Conservation (phyloP, 2,888 invertebrate species). For the Argynnis bischoffii region DNA sequence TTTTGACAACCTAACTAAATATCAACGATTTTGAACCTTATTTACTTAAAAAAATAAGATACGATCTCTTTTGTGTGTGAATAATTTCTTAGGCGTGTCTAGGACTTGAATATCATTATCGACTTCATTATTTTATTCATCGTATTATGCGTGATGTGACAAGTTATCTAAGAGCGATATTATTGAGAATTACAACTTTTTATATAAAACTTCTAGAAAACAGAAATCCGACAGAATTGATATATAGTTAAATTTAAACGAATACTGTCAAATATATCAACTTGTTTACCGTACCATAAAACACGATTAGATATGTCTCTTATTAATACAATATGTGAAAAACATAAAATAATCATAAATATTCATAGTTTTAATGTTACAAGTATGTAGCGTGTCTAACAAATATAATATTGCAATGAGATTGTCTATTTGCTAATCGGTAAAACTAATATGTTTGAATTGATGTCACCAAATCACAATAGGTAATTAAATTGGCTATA, state of each 20-base stretch:
- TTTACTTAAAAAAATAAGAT: conserved; percentile 47
- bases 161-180: conserved; percentile 33
- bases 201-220: conserved; percentile 11
- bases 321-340: not conserved
- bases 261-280: not conserved
- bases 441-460: not conserved
- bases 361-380: conserved; percentile 3
- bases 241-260: not conserved
- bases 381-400: not conserved
- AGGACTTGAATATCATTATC: conserved; percentile 38
- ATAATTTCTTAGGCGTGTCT: conserved; percentile 26
- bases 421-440: not conserved
- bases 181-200: conserved; percentile 17
- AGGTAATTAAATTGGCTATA: not conserved
- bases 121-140: conserved; percentile 33
- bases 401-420: conserved; percentile 6
- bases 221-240: not conserved
- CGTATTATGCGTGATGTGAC: conserved; percentile 32
- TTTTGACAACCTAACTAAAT: conserved; percentile 43
- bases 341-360: conserved; percentile 10
- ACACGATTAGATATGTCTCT: too few relatives aligned
- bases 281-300: not conserved
- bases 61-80: conserved; percentile 6
- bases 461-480: too few relatives aligned
- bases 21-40: conserved; percentile 41